Base-by-base conservation (phyloP, 2,888 invertebrate genomes). In the Cryptus viduatorius region DNA sequence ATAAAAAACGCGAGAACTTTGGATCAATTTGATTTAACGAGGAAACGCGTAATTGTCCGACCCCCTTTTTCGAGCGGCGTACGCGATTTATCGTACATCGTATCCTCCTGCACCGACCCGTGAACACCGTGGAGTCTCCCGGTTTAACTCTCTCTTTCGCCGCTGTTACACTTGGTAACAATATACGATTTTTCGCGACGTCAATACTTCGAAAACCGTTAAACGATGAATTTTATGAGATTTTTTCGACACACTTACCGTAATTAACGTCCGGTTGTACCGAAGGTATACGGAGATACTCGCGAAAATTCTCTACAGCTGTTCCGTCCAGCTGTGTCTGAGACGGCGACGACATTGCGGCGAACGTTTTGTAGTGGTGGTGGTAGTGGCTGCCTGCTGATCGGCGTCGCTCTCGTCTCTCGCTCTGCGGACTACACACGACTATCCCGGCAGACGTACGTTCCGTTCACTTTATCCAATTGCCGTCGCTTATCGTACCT, bases 251-350 rank as follows among this genome's bases (percentile, higher is more conserved):
- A 8, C 81, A 94, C 95, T 95, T 94, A 98, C 98, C 96, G 93
- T 98, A 98, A 93, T 98, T 95, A 4, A 98, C 95, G 91, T 97
- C 94, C 0, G 98, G 98, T 90, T 98, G 98, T 0, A 98, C 97
- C 76, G 98, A 97, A 8, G 97, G 97, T 89, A 98, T 98, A 87
- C 95, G 95, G 75, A 99, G 94, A 95, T 98, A 99, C 90, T 98
- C 97, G 78, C 97, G 95, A 91, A 99, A 97, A 91, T 96, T 96
- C 87, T 96, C 95, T 83, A 98, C 95, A 86, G 96, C 96, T 90
- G 95, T 94, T 89, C 95, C 89, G 86, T 93, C 92, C 88, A 93
- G 90, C 89, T 92, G 91, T 85, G 87, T 75, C 83, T 87, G 87
- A 78, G 88, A 86, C 83, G 85, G 80, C 84, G 87, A 86, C 85